Percentiles rank a stretch among this genome's conserved stretches.
These are phyloP conservation scores for Lepus townsendii DNA, from an alignment of 2,797 vertebrate genomes.

Conservation along the genomic window DNA sequence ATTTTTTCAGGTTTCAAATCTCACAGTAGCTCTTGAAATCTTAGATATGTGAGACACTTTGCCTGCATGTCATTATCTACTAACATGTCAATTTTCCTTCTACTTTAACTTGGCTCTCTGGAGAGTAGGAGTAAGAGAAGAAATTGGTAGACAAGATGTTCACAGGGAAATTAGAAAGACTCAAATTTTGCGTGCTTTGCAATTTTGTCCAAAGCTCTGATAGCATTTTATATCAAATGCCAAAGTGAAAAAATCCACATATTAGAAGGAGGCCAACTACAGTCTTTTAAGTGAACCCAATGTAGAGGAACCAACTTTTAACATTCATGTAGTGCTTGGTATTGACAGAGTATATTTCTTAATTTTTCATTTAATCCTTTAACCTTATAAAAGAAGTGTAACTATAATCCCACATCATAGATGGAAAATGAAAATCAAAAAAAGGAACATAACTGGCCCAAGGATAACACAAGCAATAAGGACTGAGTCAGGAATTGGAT, in stretches of 20 bases:
- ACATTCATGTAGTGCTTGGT: neutral
- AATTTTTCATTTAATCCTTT: slow-evolving; percentile 3
- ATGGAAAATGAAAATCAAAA: neutral
- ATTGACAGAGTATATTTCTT: neutral
- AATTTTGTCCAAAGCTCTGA: neutral
- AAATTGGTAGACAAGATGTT: neutral
- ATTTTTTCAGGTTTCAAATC: neutral
- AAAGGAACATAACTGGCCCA: neutral
- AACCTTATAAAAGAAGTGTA: neutral
- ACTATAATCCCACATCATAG: neutral
- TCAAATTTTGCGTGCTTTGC: neutral
- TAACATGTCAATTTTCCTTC: neutral
- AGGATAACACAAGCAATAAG: neutral
- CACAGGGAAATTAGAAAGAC: neutral
- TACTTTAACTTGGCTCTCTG: neutral
- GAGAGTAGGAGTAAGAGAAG: neutral
- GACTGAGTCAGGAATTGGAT: neutral
- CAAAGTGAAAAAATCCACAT: neutral
- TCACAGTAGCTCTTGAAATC: neutral
- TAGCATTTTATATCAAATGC: neutral
- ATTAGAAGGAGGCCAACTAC: neutral
- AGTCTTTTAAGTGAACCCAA: neutral
- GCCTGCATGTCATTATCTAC: neutral
- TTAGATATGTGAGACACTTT: neutral
- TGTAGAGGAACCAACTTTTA: neutral